phyloP scores from a whole-genome alignment of 2,797 vertebrate species.

The Neopelma chrysocephalum region DNA sequence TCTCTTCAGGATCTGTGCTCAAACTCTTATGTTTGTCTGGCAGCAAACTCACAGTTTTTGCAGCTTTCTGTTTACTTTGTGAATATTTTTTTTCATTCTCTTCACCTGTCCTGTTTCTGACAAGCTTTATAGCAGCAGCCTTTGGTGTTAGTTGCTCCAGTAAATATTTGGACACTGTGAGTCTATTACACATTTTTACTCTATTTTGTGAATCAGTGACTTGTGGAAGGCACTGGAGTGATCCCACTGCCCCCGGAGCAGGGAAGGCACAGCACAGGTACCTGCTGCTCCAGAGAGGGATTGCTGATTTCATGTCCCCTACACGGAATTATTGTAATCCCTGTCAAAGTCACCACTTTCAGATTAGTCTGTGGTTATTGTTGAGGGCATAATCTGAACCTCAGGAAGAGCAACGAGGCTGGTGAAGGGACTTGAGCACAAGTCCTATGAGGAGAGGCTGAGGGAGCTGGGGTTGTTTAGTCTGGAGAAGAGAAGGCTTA shows the following conservation, averaged over 20 bases:
- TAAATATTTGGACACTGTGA: not conserved
- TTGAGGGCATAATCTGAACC: not conserved
- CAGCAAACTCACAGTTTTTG: not conserved
- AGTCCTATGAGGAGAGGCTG: too few relatives aligned
- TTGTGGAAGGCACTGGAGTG: accelerated
- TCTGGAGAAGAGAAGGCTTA: too few relatives aligned
- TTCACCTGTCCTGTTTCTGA: not conserved
- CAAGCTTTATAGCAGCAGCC: not conserved
- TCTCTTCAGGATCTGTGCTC: not conserved
- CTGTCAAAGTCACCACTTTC: not conserved
- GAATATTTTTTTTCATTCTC: not conserved
- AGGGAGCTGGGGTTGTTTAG: too few relatives aligned
- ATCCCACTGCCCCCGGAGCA: accelerated
- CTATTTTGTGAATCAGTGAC: accelerated
- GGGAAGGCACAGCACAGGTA: not conserved
- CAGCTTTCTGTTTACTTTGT: not conserved
- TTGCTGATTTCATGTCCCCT: not conserved
- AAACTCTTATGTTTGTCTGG: not conserved
- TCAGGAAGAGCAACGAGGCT: accelerated
- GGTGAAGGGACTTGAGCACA: too few relatives aligned
- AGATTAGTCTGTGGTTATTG: not conserved
- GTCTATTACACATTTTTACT: accelerated
- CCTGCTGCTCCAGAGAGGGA: not conserved
- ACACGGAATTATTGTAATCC: accelerated
- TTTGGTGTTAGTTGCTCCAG: not conserved